Conservation (phyloP, 2,113 vertebrate genomes). For the Isichthys henryi region DNA sequence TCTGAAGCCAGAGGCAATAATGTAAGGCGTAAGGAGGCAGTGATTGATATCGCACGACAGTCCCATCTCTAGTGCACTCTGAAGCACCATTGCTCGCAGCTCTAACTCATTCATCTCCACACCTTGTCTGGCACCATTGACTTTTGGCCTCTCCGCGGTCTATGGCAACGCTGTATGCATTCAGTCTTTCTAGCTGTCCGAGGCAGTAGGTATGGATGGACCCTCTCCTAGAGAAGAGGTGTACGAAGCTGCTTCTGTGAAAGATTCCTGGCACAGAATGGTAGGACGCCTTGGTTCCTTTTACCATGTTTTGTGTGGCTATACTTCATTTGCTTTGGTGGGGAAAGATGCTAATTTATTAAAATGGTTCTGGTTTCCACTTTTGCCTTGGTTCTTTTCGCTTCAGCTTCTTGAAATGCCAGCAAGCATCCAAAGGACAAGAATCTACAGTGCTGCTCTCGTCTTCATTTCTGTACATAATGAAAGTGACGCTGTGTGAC, state of each 20-base stretch:
- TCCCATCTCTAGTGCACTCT: neutral
- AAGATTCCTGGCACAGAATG: neutral
- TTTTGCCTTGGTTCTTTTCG: neutral
- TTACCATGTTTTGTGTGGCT: neutral
- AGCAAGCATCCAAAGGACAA: neutral
- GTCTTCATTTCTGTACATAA: slow-evolving; percentile 15
- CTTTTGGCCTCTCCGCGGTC: neutral
- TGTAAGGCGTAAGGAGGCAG: neutral
- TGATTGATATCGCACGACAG: neutral
- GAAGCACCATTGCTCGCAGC: neutral
- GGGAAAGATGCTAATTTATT: neutral
- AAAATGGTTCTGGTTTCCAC: neutral
- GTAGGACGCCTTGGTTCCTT: neutral
- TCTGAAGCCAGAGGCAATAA: neutral
- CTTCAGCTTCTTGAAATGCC: neutral
- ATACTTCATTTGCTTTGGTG: neutral
- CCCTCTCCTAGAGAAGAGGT: neutral
- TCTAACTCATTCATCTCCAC: neutral
- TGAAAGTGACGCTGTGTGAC: slow-evolving; percentile 4
- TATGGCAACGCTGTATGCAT: neutral
- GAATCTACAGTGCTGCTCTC: neutral
- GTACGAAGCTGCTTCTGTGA: neutral
- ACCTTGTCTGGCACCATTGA: neutral
- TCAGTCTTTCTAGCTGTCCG: neutral
- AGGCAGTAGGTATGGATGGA: neutral